Percentiles rank a stretch among this genome's conserved stretches.
Evolutionary conservation across 2,113 vertebrate genomes (phyloP).

Genomic region (Helogale parvula): DNA sequence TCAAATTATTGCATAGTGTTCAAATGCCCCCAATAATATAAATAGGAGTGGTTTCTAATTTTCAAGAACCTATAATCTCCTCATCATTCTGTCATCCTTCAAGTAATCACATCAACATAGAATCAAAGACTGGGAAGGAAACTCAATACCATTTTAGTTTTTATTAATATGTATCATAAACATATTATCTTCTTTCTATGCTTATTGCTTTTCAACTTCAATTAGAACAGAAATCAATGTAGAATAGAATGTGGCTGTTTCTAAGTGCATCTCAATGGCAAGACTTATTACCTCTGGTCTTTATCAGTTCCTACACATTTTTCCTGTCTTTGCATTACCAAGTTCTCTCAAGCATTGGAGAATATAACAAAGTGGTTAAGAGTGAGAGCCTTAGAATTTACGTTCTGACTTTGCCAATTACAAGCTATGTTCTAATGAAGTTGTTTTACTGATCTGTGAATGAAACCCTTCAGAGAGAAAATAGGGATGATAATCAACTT

Average conservation of each 20-base stretch:
- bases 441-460: neutral
- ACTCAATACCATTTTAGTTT: neutral
- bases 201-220: neutral
- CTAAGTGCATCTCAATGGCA: neutral
- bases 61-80: neutral
- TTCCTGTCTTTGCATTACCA: neutral
- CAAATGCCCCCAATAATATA: neutral
- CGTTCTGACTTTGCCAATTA: neutral
- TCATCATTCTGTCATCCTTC: neutral
- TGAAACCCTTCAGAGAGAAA: neutral
- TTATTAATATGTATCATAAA: neutral
- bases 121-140: constrained; percentile 4
- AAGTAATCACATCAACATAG: neutral
- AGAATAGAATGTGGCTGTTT: neutral
- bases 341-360: neutral
- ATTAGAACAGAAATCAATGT: neutral
- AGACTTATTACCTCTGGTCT: neutral
- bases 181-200: neutral
- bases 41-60: neutral
- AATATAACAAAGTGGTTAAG: neutral
- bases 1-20: neutral
- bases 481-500: neutral
- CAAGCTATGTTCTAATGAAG: neutral
- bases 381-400: neutral
- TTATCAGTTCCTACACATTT: neutral